Conservation (phyloP, 2,113 vertebrate species). For the Gyps fulvus region DNA sequence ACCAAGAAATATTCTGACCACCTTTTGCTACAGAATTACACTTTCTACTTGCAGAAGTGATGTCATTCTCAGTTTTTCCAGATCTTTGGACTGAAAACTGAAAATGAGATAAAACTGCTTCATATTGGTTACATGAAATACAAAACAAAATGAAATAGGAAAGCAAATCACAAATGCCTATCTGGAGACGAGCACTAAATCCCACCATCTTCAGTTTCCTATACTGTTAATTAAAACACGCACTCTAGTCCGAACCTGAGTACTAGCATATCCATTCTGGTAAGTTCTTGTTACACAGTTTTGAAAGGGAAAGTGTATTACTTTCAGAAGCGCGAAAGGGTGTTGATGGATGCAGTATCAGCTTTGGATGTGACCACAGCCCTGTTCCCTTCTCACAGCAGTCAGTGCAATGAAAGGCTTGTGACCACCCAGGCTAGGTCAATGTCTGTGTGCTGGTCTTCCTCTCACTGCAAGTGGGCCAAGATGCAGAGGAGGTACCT, state of each 20-base stretch:
- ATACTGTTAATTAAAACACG: not conserved
- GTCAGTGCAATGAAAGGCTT: not conserved
- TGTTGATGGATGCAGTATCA: not conserved
- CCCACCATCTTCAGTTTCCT: not conserved
- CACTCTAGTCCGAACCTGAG: not conserved
- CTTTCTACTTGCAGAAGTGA: not conserved
- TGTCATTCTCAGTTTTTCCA: not conserved
- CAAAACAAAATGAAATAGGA: not conserved
- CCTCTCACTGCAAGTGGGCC: accelerated
- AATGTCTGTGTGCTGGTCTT: not conserved
- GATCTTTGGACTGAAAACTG: not conserved
- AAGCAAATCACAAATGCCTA: not conserved
- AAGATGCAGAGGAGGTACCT: not conserved
- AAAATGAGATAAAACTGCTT: not conserved
- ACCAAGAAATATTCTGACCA: not conserved
- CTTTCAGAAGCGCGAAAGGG: not conserved
- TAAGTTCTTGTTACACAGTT: not conserved
- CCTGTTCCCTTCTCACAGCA: not conserved
- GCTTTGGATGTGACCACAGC: accelerated
- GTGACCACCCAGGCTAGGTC: not conserved
- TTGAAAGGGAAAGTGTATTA: not conserved
- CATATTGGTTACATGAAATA: not conserved
- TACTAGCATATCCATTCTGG: not conserved
- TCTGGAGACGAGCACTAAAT: not conserved
- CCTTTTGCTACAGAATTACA: not conserved